These are phyloP conservation scores for Adelphocoris suturalis DNA, from an alignment of 2,888 invertebrate species.

Conservation along the genomic window DNA sequence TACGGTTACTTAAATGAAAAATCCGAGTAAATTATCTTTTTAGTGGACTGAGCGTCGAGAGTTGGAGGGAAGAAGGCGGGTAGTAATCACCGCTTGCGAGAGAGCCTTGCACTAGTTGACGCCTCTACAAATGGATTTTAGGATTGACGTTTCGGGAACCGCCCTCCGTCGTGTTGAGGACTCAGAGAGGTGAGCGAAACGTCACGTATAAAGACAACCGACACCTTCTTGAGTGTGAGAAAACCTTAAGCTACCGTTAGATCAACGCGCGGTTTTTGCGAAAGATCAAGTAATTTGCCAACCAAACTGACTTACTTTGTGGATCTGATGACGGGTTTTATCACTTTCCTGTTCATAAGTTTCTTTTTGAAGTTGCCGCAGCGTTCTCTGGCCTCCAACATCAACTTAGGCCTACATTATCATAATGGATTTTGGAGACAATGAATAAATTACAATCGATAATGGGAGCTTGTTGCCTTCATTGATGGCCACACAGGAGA, in stretches of 20 bases:
- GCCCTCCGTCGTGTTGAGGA: background rate
- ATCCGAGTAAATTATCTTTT: background rate
- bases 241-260: slow-evolving; percentile 1
- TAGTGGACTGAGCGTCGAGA: background rate
- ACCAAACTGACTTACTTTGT: slow-evolving; percentile 16
- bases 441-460: slow-evolving; percentile 18
- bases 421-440: background rate
- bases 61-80: background rate
- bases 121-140: background rate
- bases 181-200: background rate
- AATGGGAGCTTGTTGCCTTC: background rate
- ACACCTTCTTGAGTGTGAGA: background rate
- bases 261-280: background rate
- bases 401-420: background rate
- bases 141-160: slow-evolving; percentile 14
- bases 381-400: background rate
- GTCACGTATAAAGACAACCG: slow-evolving; percentile 7
- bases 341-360: slow-evolving; percentile 1
- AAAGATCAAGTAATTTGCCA: slow-evolving; percentile 31
- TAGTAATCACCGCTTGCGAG: background rate
- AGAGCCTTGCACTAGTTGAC: background rate
- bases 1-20: slow-evolving; percentile 11
- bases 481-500: background rate
- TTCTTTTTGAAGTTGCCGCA: slow-evolving; percentile 16
- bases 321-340: slow-evolving; percentile 20